Evolutionary conservation across 2,797 vertebrate genomes (phyloP).

Genomic region (Clarias laeviceps): DNA sequence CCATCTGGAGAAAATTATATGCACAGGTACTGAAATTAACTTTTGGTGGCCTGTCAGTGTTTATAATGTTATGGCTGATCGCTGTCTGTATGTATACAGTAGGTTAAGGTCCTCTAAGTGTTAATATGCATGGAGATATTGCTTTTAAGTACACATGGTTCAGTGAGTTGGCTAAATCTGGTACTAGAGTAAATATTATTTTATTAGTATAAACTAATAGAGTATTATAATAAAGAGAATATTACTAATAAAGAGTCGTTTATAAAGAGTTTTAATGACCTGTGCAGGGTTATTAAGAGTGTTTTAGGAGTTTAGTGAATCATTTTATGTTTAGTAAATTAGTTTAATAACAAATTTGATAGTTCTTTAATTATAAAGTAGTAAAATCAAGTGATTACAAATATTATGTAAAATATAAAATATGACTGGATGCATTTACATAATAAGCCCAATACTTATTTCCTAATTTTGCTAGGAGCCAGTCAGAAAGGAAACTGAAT

Average conservation of each 20-base stretch:
- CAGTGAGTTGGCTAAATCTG: neutral
- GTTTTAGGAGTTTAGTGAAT: neutral
- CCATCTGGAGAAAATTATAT: no score
- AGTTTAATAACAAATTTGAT: neutral
- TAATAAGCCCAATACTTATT: no score
- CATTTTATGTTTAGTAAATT: neutral
- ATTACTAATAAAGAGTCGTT: neutral
- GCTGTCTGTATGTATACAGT: no score
- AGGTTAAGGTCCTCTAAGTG: neutral
- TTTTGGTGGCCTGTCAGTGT: no score
- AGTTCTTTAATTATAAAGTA: neutral
- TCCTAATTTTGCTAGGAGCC: neutral
- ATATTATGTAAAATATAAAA: no score
- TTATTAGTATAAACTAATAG: neutral
- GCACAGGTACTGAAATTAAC: no score
- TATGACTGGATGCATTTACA: no score
- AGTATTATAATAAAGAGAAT: no score
- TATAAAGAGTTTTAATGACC: neutral
- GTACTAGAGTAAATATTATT: no score
- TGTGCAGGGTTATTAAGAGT: neutral
- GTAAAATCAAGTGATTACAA: neutral
- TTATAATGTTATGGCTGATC: no score
- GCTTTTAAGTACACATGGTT: neutral
- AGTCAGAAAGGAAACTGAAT: neutral
- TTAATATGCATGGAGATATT: neutral